Conservation (phyloP, 2,888 invertebrate species). For the Drosophila anomelani region DNA sequence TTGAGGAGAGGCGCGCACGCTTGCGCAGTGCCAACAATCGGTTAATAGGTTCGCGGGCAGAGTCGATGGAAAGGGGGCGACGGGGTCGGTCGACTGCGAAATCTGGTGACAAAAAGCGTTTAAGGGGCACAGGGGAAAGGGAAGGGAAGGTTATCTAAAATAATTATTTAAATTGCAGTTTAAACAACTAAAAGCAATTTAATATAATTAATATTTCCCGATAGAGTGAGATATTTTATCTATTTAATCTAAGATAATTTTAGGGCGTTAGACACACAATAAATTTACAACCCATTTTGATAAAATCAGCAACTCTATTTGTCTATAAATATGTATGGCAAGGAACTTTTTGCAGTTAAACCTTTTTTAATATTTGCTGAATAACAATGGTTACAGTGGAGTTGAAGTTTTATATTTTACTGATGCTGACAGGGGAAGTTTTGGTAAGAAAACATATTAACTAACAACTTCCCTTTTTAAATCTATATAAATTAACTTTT, state of each 20-base stretch:
- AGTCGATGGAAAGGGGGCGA: neutral
- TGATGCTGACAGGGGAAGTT: neutral
- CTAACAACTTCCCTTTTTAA: neutral
- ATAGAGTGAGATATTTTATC: too few species aligned
- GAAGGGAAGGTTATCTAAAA: neutral
- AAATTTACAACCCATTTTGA: neutral
- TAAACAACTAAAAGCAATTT: neutral
- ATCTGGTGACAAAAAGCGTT: slow-evolving; percentile 55
- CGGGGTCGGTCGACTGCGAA: slow-evolving; percentile 27
- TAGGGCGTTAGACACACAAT: neutral
- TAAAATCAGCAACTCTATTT: neutral
- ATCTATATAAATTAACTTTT: neutral
- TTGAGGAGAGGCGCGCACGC: slow-evolving; percentile 44
- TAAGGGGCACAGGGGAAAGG: slow-evolving; percentile 26
- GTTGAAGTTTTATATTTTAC: neutral
- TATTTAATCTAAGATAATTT: neutral
- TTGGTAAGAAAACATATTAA: neutral
- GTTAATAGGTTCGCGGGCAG: slow-evolving; percentile 45
- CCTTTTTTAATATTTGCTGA: neutral
- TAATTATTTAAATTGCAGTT: neutral
- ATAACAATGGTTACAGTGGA: neutral
- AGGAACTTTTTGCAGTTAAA: neutral
- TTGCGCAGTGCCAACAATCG: slow-evolving; percentile 63
- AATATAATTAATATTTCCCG: neutral
- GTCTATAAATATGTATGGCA: neutral